Evolutionary conservation across 2,113 vertebrate species (phyloP).

Genomic region (Peromyscus polionotus): DNA sequence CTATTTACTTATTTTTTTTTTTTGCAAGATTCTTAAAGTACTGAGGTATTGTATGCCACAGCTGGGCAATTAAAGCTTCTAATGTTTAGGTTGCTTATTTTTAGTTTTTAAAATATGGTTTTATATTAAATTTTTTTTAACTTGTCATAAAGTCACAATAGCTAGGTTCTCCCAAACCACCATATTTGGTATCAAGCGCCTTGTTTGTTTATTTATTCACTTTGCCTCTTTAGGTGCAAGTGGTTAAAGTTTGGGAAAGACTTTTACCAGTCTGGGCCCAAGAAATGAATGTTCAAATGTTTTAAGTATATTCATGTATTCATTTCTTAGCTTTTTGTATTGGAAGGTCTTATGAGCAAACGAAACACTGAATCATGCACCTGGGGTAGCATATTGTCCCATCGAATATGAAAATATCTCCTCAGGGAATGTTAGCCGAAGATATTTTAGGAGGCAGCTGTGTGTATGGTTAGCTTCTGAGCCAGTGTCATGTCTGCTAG

Average conservation of each 20-base stretch:
- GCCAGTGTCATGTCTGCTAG: neutral
- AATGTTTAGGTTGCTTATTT: conserved; percentile 28
- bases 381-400: neutral
- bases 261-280: conserved; percentile 63
- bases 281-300: conserved; percentile 14
- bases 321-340: conserved; percentile 72
- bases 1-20: conserved; percentile 14
- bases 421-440: conserved; percentile 61
- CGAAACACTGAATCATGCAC: neutral
- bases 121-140: conserved; percentile 39
- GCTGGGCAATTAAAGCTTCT: neutral
- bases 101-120: conserved; percentile 38
- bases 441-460: conserved; percentile 70
- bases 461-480: neutral
- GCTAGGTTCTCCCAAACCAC: neutral
- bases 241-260: conserved; percentile 69
- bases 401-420: conserved; percentile 62
- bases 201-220: neutral
- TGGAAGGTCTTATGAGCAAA: conserved; percentile 58
- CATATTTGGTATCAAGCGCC: neutral
- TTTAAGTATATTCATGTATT: neutral
- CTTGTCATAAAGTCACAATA: neutral
- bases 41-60: neutral
- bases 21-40: conserved; percentile 40
- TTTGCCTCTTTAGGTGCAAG: conserved; percentile 25